Evolutionary conservation across 2,888 invertebrate species (phyloP), one percentile per base, ranked within the genome.

Genomic region (Cephus pulcher): DNA sequence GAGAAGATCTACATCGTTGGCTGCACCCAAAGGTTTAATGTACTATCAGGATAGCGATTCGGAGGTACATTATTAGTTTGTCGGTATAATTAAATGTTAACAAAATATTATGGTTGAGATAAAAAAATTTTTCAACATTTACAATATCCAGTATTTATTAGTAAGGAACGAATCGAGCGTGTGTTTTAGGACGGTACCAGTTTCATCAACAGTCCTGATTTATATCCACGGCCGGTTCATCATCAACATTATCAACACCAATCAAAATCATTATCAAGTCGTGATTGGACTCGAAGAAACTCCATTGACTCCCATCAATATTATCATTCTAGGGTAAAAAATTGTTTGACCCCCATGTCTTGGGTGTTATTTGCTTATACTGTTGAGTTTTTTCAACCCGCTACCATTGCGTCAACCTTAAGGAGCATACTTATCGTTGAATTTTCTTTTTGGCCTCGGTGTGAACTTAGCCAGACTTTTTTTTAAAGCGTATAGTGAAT

Each of bases 281-380:
- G 85, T 75, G 87, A 89, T 78, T 86, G 87, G 75, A 88, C 87
- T 4, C 81, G 90, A 80, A 84, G 89, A 82, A 90, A 89, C 81
- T 91, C 90, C 34, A 82, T 89, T 80, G 88, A 90, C 70, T 90
- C 91, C 35, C 89, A 89, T 75, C 89, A 86, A 80, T 89, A 90
- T 87, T 90, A 89, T 79, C 89, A 88, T 87, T 90, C 89, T 83
- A 91, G 90, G 91, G 91, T 91, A 91, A 89, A 89, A 79, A 75
- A 80, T 80, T 80, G 79, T 56, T 56, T 56, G 40, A 23, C 23
- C 40, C 40, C 23, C 23, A 56, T 56, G 23, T 0, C 23, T 56
- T 23, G 23, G 40, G 40, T 15, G 23, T 23, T 56, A 23, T 56
- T 56, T 76, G 73, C 6, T 79, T 75, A 75, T 75, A 32, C 40